Evolutionary conservation across 2,797 vertebrate genomes (phyloP), one percentile per base, ranked within the genome.

Genomic region (Hephaestus fuliginosus): DNA sequence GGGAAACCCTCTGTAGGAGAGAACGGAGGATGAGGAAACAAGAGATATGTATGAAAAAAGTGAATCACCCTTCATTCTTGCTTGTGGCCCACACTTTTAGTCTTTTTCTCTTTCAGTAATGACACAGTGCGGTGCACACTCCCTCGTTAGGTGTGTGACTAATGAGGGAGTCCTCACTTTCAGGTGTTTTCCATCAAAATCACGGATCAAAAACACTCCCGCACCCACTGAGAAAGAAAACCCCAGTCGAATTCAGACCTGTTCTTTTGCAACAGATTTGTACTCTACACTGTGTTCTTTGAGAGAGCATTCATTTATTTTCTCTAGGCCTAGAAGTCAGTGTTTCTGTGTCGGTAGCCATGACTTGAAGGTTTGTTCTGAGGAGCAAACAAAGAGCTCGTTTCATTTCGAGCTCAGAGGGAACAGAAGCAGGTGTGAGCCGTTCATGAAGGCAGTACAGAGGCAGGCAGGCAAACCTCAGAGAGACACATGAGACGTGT

Each of bases 401-500:
- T 88, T 88, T 91, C 85, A 79, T 80, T 87, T 84, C 0, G 14
- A 85, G 79, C 85, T 83, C 78, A 67, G 83, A 87, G 79, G 78
- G 77, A 91, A 88, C 66, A 88, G 91, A 82, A 86, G 91, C 87
- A 91, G 90, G 89, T 90, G 89, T 78, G 82, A 89, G 55, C 74
- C 67, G 85, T 86, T 90, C 85, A 85, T 92, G 81, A 83, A 78
- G 89, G 81, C 88, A 81, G 89, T 83, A 88, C 86, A 88, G 91
- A 90, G 84, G 53, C 75, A 64, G 78, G 91, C 92, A 91, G 83
- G 86, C 76, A 95, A 96, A 96, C 95, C 95, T 96, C 95, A 96
- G 94, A 92, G 88, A 89, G 87, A 92, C 89, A 95, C 94, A 95
- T 95, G 93, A 96, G 92, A 96, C 86, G 86, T 86, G 91, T 80